Percentiles rank a stretch among this genome's conserved stretches.
These are phyloP conservation scores for Apaloderma vittatum DNA, from an alignment of 2,113 vertebrate species.

Conservation along the genomic window DNA sequence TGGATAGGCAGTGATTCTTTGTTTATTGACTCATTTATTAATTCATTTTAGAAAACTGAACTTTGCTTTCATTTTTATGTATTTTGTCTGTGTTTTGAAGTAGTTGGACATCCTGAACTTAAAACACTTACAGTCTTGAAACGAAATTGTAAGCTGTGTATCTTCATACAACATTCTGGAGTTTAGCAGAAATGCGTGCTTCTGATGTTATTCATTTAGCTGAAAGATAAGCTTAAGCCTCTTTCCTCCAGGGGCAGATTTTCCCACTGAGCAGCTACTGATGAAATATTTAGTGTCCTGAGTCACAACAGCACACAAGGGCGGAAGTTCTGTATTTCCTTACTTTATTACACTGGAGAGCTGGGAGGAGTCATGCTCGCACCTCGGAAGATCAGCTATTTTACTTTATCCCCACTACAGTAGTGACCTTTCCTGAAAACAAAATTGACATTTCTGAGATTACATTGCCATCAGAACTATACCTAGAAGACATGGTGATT, in stretches of 20 bases:
- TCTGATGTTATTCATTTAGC: neutral
- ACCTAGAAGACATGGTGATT: neutral
- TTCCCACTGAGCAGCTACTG: neutral
- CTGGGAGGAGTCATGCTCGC: neutral
- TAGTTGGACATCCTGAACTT: neutral
- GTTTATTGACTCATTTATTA: neutral
- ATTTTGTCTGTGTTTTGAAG: neutral
- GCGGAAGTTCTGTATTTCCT: neutral
- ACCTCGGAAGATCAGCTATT: neutral
- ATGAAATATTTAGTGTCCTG: neutral
- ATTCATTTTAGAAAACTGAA: neutral
- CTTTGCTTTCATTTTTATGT: neutral
- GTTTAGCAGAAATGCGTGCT: neutral
- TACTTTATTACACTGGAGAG: neutral
- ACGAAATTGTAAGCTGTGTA: neutral
- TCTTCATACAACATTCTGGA: neutral
- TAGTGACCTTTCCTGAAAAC: neutral
- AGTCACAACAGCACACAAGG: neutral
- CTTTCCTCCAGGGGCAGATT: neutral
- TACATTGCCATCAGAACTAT: neutral
- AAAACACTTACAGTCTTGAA: neutral
- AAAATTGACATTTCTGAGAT: neutral
- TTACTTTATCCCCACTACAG: neutral
- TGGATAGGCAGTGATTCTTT: neutral
- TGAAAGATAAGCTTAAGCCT: neutral